These are phyloP conservation scores for Helicorthomorpha holstii DNA, from an alignment of 1,140 invertebrate species.

Conservation along the genomic window DNA sequence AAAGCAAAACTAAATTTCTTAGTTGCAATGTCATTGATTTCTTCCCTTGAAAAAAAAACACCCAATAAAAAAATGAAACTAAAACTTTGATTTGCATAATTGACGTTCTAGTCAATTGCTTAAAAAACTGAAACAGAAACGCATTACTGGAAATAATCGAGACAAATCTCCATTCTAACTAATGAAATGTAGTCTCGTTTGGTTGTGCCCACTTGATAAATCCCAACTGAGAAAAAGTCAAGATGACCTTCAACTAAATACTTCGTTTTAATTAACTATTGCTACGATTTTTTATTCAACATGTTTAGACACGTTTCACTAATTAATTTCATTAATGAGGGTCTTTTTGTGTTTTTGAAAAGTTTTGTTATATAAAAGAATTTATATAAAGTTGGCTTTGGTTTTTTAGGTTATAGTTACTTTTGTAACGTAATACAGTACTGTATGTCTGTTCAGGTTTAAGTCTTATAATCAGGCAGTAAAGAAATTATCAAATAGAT, in stretches of 20 bases:
- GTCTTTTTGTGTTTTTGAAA: not conserved
- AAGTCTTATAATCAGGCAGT: not conserved
- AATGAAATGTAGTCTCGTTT: not conserved
- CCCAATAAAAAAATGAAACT: not conserved
- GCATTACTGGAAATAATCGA: not conserved
- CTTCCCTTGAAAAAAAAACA: not conserved
- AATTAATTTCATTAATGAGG: not conserved
- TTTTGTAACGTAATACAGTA: not conserved
- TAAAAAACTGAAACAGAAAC: not conserved
- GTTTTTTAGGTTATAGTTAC: not conserved
- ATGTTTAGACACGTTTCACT: not conserved
- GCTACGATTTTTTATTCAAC: not conserved
- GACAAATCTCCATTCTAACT: not conserved
- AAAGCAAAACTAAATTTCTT: not conserved
- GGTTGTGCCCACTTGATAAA: not conserved
- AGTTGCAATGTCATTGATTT: not conserved
- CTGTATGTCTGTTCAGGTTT: not conserved
- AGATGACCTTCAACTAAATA: not conserved
- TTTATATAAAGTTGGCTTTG: not conserved
- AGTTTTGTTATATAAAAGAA: not conserved
- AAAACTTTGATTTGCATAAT: not conserved
- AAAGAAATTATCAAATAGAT: not conserved
- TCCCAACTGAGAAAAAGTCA: not conserved
- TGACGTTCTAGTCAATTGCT: not conserved
- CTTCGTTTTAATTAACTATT: not conserved